Evolutionary conservation across 2,113 vertebrate species (phyloP).

Genomic region (Trichechus manatus): DNA sequence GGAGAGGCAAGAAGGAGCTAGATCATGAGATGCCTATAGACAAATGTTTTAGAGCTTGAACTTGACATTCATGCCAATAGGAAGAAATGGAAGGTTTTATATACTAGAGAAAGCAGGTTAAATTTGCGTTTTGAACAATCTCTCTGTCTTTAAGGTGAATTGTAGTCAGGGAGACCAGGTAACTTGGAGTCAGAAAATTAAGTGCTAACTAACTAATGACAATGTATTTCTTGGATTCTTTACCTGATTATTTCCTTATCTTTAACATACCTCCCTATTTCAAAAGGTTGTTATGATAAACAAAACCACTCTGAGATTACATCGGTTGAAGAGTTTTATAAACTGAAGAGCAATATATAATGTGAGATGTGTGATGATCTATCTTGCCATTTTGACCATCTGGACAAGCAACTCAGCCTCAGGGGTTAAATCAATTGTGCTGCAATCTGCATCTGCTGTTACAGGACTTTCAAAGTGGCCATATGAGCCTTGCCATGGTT

Average conservation of each 20-base stretch:
- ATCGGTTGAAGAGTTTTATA: neutral
- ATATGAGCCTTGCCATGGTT: neutral
- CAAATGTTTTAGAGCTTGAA: neutral
- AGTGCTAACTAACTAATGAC: neutral
- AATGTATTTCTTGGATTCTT: neutral
- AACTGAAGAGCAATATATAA: neutral
- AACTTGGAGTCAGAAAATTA: neutral
- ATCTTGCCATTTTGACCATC: conserved; percentile 4
- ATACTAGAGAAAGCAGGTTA: conserved; percentile 16
- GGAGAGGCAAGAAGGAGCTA: neutral
- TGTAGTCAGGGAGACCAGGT: neutral
- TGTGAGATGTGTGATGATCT: neutral
- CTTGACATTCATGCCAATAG: neutral
- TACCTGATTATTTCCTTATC: neutral
- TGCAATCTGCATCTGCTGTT: conserved; percentile 19
- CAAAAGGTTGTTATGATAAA: neutral
- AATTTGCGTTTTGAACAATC: conserved; percentile 41
- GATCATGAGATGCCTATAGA: neutral
- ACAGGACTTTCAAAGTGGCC: neutral
- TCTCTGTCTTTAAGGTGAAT: neutral
- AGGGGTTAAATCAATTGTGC: conserved; percentile 24
- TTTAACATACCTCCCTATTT: neutral
- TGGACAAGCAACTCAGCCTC: conserved; percentile 36
- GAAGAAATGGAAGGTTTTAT: neutral
- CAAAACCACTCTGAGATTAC: neutral